These are phyloP conservation scores for Lissocephala sabroskyi DNA, from an alignment of 2,888 invertebrate genomes.

Conservation along the genomic window DNA sequence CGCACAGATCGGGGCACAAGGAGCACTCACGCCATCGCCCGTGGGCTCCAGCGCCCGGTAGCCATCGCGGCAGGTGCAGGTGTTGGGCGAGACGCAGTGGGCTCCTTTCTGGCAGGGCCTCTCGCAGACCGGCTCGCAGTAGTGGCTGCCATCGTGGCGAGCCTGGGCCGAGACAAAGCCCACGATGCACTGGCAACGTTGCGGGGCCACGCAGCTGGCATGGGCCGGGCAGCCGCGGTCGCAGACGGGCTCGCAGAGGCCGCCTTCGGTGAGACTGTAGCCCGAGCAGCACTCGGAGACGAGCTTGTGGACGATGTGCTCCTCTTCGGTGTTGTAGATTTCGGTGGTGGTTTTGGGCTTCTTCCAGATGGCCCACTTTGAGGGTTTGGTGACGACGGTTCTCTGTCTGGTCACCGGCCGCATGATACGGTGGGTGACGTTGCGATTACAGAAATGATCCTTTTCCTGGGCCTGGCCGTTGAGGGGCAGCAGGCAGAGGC, in stretches of 20 bases:
- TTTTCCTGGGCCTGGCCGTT: conserved; percentile 9
- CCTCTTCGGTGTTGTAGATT: conserved; percentile 37
- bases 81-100: conserved; percentile 50
- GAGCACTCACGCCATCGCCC: conserved; percentile 45
- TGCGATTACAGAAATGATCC: conserved; percentile 46
- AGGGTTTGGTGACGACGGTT: conserved; percentile 20
- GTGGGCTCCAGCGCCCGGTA: conserved; percentile 21
- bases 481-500: conserved; percentile 3
- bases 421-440: conserved; percentile 28
- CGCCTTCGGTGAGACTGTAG: conserved; percentile 35
- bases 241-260: conserved; percentile 55
- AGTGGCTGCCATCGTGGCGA: conserved; percentile 37
- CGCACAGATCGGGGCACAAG: conserved; percentile 44
- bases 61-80: conserved; percentile 50
- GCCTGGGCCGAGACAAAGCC: conserved; percentile 51
- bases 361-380: conserved; percentile 43
- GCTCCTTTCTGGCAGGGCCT: conserved; percentile 35
- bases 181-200: conserved; percentile 46
- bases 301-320: conserved; percentile 30
- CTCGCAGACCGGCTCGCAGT: conserved; percentile 56
- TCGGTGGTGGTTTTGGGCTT: conserved; percentile 33
- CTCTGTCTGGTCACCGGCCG: conserved; percentile 45
- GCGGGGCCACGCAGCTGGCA: conserved; percentile 55
- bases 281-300: conserved; percentile 50
- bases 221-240: conserved; percentile 46